Conservation (phyloP, 2,113 vertebrate genomes). For the Callopanchax toddi region DNA sequence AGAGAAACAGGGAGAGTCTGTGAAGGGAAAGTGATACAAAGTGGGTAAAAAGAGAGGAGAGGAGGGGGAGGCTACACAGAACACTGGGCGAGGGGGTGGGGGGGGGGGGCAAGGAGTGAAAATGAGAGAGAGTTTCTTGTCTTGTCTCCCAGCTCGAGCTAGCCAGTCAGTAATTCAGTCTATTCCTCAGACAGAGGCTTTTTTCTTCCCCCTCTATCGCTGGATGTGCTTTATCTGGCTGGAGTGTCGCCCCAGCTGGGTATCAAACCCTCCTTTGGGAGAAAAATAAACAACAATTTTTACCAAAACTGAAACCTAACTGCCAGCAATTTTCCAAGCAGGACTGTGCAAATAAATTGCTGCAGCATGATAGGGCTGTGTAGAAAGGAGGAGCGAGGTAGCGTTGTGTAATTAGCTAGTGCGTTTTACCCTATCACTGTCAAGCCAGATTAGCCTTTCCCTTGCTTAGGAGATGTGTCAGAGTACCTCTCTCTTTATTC, state of each 20-base stretch:
- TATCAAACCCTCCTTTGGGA: constrained; percentile 49
- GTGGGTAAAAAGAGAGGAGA: constrained; percentile 30
- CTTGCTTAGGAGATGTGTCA: constrained; percentile 65
- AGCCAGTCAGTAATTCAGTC: constrained; percentile 72
- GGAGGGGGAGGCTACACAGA: constrained; percentile 46
- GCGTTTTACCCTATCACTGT: constrained; percentile 62
- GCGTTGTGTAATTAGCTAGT: constrained; percentile 68
- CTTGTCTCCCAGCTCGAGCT: constrained; percentile 65
- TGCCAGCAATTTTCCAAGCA: constrained; percentile 25
- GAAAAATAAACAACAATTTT: constrained; percentile 63
- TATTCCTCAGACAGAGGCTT: constrained; percentile 67
- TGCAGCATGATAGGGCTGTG: constrained; percentile 34
- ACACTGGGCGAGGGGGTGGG: constrained; percentile 2
- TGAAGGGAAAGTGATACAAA: constrained; percentile 72
- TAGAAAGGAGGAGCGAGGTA: constrained; percentile 42
- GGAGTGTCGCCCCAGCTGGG: constrained; percentile 66
- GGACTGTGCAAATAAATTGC: constrained; percentile 56
- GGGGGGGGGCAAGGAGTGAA: constrained; percentile 56
- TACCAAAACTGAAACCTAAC: constrained; percentile 44
- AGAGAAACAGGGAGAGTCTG: constrained; percentile 60
- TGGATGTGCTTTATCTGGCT: constrained; percentile 70
- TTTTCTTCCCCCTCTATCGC: constrained; percentile 54
- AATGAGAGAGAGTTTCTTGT: constrained; percentile 77
- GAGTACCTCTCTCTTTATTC: constrained; percentile 63
- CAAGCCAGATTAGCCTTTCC: constrained; percentile 67